Percentiles rank a stretch among this genome's conserved stretches.
These are phyloP conservation scores for Alloplasta piceator DNA, from an alignment of 2,888 invertebrate genomes.

Conservation along the genomic window DNA sequence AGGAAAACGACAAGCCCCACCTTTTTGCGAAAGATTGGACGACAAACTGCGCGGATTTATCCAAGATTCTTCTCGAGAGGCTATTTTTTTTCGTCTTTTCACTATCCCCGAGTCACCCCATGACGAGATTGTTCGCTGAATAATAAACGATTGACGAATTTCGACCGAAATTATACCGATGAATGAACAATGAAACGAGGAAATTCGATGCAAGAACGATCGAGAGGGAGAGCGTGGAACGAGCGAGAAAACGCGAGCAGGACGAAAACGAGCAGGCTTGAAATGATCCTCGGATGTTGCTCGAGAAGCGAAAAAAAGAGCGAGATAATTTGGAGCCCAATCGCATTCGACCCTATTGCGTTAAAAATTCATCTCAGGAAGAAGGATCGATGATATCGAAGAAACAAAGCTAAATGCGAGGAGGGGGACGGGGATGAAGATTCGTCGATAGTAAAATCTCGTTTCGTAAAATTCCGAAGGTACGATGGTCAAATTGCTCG, in stretches of 20 bases:
- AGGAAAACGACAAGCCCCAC: neutral
- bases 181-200: constrained; percentile 33
- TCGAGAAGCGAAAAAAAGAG: neutral
- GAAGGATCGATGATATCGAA: neutral
- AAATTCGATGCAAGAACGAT: neutral
- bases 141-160: constrained; percentile 35
- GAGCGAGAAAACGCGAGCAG: neutral
- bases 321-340: constrained; percentile 1
- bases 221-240: neutral
- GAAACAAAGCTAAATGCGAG: neutral
- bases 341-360: constrained; percentile 13
- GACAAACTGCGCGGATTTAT: neutral
- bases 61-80: neutral
- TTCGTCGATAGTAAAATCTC: neutral
- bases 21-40: neutral
- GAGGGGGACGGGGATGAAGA: neutral
- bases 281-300: neutral
- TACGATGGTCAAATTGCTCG: neutral
- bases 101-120: neutral
- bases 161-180: constrained; percentile 22
- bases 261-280: neutral
- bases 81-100: neutral
- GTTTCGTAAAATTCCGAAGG: neutral
- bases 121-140: constrained; percentile 39
- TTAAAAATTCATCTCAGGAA: constrained; percentile 39